Conservation (phyloP, 2,888 invertebrate genomes). For the Eudiplozoon nipponicum region DNA sequence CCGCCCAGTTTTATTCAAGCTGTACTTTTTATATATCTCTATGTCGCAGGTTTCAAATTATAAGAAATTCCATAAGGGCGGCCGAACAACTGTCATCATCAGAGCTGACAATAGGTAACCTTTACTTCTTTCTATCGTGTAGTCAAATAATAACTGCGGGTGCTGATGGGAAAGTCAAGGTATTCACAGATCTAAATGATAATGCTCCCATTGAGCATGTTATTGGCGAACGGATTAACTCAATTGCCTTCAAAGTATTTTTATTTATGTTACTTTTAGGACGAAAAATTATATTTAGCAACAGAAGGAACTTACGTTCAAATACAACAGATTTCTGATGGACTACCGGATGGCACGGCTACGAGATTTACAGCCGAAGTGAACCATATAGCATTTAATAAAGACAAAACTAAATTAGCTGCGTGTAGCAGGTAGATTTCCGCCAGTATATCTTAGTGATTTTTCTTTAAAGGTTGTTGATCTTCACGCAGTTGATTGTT, state of each 20-base stretch:
- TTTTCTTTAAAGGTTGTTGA: slow-evolving; percentile 6
- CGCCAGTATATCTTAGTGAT: neutral
- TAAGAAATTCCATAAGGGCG: too few relatives aligned
- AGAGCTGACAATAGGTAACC: too few relatives aligned
- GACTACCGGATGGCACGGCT: neutral
- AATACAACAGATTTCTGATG: slow-evolving; percentile 4
- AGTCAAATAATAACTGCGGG: neutral
- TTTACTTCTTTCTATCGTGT: too few relatives aligned
- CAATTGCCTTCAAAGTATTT: neutral
- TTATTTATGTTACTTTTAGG: neutral
- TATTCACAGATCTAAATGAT: neutral
- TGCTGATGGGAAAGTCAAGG: neutral
- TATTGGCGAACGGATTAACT: neutral
- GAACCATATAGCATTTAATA: slow-evolving; percentile 3
- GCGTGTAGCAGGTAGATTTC: slow-evolving; percentile 3
- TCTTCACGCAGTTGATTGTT: neutral
- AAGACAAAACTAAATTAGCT: slow-evolving; percentile 6
- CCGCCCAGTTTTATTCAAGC: too few relatives aligned
- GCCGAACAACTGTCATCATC: too few relatives aligned
- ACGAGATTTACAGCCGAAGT: slow-evolving; percentile 6
- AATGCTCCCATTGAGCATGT: neutral
- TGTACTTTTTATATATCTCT: too few relatives aligned
- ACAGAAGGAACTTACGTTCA: slow-evolving; percentile 2
- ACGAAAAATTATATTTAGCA: slow-evolving; percentile 3
- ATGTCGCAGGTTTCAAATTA: too few relatives aligned